Base-by-base conservation (phyloP, 2,113 vertebrate species). In the Nansenia antarctica region DNA sequence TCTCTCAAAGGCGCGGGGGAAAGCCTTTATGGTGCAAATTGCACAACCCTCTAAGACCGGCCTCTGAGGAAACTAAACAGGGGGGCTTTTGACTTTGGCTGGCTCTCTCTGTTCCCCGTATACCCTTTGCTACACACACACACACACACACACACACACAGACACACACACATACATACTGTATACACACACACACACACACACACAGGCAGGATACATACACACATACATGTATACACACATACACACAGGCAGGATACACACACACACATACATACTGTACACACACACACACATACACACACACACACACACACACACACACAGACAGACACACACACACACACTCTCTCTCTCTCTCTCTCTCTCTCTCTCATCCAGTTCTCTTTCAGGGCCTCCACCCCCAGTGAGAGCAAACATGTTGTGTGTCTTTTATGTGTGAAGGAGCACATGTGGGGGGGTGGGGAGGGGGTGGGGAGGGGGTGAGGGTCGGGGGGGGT, bases 21-120 rank as follows among this genome's bases (percentile, higher is more conserved):
- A 53, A 1, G 42, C 47, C 64, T 82, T 79, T 86, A 73, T 80
- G 55, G 71, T 82, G 66, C 64, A 83, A 81, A 86, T 76, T 5
- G 68, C 15, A n/a, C 0, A 0, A 9, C 67, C 5, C 45, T 74
- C 24, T 22, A 59, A 76, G 65, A 62, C 35, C 15, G 58, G 45
- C 20, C 42, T 52, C 52, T 6, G 3, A 14, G 30, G 29, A 9
- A 20, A 8, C 12, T 14, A 20, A 2, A 31, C 2, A 7, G 29
- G 15, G 57, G 54, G n/a, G 54, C 34, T 68, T 69, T 69, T 68
- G 30, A 52, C 30, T 62, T 14, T 18, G 24, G 59, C 27, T 18
- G 45, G 58, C 35, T 32, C 7, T 57, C 27, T 45, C 62, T 14
- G 32, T 31, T 72, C 18, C 61, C 60, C 14, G 22, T 31, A 30